Conservation (phyloP, 2,797 vertebrate species). For the Limosa lapponica region DNA sequence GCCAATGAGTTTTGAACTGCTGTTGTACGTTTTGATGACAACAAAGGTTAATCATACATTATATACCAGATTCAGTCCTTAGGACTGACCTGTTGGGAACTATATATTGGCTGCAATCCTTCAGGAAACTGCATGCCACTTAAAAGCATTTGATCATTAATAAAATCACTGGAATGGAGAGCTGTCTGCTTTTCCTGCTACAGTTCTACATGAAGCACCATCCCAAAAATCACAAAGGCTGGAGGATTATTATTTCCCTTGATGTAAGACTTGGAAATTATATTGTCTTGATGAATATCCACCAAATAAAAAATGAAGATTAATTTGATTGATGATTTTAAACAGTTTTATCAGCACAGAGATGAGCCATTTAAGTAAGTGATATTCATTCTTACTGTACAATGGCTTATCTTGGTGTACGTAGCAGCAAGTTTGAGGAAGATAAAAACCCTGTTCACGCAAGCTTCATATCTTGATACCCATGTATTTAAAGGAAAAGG, state of each 20-base stretch:
- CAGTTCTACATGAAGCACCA: not conserved
- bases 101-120: not conserved
- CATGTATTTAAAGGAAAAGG: not conserved
- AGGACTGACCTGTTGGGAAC: not conserved
- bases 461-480: not conserved
- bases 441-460: not conserved
- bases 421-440: not conserved
- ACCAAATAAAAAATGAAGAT: not conserved
- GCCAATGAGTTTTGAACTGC: not conserved
- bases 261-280: not conserved
- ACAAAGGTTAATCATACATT: not conserved
- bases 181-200: not conserved
- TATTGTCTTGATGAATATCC: not conserved
- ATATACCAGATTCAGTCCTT: not conserved
- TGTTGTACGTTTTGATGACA: not conserved
- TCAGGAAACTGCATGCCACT: not conserved
- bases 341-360: not conserved
- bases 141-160: not conserved
- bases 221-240: not conserved
- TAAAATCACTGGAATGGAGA: not conserved
- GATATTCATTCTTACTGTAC: not conserved
- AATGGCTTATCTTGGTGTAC: not conserved
- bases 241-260: not conserved
- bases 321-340: not conserved
- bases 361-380: not conserved